These are phyloP conservation scores for Diarsia brunnea DNA, from an alignment of 2,888 invertebrate species.

Conservation along the genomic window DNA sequence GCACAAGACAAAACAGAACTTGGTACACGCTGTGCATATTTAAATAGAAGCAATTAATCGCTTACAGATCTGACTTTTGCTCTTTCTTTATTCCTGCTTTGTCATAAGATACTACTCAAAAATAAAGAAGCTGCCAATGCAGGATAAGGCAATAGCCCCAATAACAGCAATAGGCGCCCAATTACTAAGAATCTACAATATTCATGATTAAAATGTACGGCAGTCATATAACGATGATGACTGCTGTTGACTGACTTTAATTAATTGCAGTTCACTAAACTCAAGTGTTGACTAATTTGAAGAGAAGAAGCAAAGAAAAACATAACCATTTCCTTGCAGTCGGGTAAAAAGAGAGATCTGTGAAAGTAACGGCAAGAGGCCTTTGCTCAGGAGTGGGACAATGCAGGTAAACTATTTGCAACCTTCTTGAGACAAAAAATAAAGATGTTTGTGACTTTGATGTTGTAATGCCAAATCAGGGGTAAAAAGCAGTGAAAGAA, in stretches of 20 bases:
- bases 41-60: neutral
- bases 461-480: neutral
- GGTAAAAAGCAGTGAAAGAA: neutral
- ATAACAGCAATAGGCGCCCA: neutral
- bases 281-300: neutral
- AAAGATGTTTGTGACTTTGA: too few relatives aligned
- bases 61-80: neutral
- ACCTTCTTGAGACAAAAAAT: neutral
- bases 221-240: neutral
- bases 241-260: neutral
- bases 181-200: neutral
- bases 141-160: neutral
- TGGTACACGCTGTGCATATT: neutral
- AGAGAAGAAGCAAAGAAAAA: neutral
- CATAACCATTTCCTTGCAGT: too few relatives aligned
- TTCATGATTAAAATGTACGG: neutral
- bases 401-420: neutral
- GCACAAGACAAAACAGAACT: slow-evolving; percentile 3
- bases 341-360: too few relatives aligned
- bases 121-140: neutral
- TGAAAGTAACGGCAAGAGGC: neutral
- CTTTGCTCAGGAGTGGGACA: neutral
- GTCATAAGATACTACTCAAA: neutral
- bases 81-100: neutral
- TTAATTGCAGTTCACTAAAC: neutral